Evolutionary conservation across 1,140 invertebrate species (phyloP).

Genomic region (Drosophila melanica): DNA sequence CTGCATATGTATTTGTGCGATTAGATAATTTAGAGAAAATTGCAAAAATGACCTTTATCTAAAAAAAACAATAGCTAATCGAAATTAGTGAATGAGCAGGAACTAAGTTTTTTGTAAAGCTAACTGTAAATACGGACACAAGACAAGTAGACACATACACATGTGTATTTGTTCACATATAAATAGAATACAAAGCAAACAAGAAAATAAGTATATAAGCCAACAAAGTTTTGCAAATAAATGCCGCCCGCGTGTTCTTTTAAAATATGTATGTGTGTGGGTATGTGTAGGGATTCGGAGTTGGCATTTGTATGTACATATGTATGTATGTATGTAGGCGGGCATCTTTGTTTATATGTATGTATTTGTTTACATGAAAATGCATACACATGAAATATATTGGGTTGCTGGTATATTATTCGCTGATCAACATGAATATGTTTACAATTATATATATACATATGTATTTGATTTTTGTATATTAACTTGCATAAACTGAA

Average conservation of each 20-base stretch:
- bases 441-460: neutral
- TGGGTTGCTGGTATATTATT: neutral
- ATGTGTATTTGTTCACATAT: neutral
- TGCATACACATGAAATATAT: neutral
- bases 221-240: constrained; percentile 10
- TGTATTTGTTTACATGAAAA: neutral
- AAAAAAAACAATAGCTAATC: constrained; percentile 30
- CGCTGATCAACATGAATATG: neutral
- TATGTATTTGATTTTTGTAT: neutral
- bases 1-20: constrained; percentile 29
- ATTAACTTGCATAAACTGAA: neutral
- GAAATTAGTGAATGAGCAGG: constrained; percentile 17
- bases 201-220: constrained; percentile 22
- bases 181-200: constrained; percentile 13
- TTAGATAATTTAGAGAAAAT: constrained; percentile 72
- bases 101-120: constrained; percentile 12
- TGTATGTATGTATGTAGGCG: neutral
- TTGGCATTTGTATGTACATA: neutral
- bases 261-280: neutral
- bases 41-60: constrained; percentile 41
- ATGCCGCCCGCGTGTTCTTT: constrained; percentile 17
- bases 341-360: neutral
- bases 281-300: neutral
- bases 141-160: neutral
- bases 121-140: constrained; percentile 17